Conservation (phyloP, 2,797 vertebrate genomes). For the Picus viridis region DNA sequence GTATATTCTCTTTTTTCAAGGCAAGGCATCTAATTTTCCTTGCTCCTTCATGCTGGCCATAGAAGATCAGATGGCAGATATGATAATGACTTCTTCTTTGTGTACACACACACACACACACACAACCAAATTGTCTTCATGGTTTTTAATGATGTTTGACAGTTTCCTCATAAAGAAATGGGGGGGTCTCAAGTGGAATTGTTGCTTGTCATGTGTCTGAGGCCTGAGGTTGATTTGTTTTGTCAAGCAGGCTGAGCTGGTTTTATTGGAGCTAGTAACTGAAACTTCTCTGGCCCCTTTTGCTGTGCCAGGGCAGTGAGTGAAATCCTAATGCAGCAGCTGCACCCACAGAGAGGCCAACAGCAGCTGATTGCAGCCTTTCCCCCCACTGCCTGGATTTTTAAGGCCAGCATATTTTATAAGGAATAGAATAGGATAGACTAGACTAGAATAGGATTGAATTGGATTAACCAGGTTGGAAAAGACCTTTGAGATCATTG, state of each 20-base stretch:
- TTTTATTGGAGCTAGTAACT: neutral
- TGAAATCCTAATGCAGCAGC: neutral
- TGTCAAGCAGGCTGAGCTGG: neutral
- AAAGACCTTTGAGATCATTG: too few relatives aligned
- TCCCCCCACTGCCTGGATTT: neutral
- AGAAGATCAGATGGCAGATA: constrained; percentile 29
- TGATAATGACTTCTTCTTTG: constrained; percentile 20
- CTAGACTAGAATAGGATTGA: too few relatives aligned
- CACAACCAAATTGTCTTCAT: constrained; percentile 1
- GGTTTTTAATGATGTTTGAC: constrained; percentile 55
- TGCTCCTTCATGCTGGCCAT: neutral
- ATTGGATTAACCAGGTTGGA: too few relatives aligned
- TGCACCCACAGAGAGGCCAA: neutral
- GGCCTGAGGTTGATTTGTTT: constrained; percentile 32
- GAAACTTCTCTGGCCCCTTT: neutral
- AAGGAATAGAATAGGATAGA: neutral
- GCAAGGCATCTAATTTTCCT: constrained; percentile 9
- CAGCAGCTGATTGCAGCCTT: neutral
- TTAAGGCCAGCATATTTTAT: neutral
- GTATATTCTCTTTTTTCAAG: neutral
- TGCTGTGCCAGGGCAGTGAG: neutral
- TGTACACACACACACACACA: constrained; percentile 1
- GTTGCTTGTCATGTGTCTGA: neutral
- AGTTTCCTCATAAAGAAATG: constrained; percentile 6
- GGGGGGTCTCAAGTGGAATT: constrained; percentile 1